Evolutionary conservation across 2,797 vertebrate species (phyloP).

Genomic region (Hippopotamyrus pictus): DNA sequence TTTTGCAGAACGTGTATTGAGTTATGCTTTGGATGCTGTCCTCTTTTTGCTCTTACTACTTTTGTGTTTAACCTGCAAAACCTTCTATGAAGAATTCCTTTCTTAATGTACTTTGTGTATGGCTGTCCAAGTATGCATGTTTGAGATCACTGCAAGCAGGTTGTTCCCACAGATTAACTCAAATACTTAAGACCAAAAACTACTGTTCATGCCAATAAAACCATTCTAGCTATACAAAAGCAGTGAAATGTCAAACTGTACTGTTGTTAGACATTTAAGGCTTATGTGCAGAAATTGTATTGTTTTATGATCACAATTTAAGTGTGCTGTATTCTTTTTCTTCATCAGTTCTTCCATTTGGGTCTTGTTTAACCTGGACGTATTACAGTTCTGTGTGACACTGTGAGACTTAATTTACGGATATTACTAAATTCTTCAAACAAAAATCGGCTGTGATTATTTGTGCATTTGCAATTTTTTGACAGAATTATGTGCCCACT

Average conservation of each 20-base stretch:
- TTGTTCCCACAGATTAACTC: neutral
- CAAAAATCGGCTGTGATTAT: constrained; percentile 57
- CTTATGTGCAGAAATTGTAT: constrained; percentile 37
- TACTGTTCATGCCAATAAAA: neutral
- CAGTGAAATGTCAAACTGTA: neutral
- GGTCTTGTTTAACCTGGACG: constrained; percentile 63
- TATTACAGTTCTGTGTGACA: constrained; percentile 78
- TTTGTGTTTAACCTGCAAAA: constrained; percentile 47
- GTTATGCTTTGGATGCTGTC: constrained; percentile 72
- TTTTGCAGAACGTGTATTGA: neutral
- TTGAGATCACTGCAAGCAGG: neutral
- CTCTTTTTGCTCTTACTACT: constrained; percentile 72
- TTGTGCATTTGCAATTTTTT: constrained; percentile 34
- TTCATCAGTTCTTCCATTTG: constrained; percentile 54
- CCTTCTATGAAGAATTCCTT: constrained; percentile 46
- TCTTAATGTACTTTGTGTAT: constrained; percentile 36
- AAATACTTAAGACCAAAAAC: neutral
- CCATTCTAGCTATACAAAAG: neutral
- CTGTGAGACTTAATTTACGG: constrained; percentile 64
- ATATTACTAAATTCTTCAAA: constrained; percentile 80
- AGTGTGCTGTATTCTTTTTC: constrained; percentile 41
- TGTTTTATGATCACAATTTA: constrained; percentile 42
- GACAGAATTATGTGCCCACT: constrained; percentile 28
- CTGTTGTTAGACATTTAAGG: constrained; percentile 14
- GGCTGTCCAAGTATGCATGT: constrained; percentile 21